Base-by-base conservation (phyloP, 2,797 vertebrate genomes). In the Delichon dasypus region DNA sequence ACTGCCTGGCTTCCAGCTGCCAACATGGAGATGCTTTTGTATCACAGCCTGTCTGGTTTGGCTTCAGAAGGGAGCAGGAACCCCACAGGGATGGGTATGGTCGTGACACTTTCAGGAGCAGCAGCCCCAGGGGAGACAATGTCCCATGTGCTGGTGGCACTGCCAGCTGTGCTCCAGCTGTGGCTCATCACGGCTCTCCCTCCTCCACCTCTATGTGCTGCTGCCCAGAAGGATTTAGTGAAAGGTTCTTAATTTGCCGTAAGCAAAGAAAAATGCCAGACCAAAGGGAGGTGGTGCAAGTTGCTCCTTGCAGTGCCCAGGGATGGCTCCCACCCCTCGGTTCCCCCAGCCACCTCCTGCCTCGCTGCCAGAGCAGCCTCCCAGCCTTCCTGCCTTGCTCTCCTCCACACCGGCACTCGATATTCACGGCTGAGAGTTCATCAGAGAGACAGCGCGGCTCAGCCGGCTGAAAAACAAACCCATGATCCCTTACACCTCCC, bases 351-450 rank as follows among this genome's bases (percentile, higher is more conserved):
- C 87, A 27, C 55, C 94, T 75, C 78, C 74, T 60, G n/a, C 74
- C 38, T 81, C 45, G 62, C 42, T 12, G 4, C 14, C 2, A 65
- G 65, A 84, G 91, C 92, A 85, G 29, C 57, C 48, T 45, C 77
- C 4, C 9, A 58, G 71, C 89, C 29, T 29, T 77, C 53, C 72
- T 7, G 20, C 64, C 61, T 38, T 38, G 51, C 85, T 67, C 79
- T 64, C 30, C 89, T 86, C 66, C 5, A 13, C 50, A n/a, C 84
- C 26, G 7, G 50, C 10, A 0, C 64, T 90, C n/a, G 2, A 51
- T 85, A 25, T 89, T 93, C 95, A 93, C 55, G 34, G 88, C 91
- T 88, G 72, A 91, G 94, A 47, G 72, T 96, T 97, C 18, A 97
- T 96, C 91, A 30, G 94, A 95, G 90, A 73, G 95, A 95, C 96